phyloP scores from a whole-genome alignment of 2,888 invertebrate genomes.

The Diabrotica balteata region DNA sequence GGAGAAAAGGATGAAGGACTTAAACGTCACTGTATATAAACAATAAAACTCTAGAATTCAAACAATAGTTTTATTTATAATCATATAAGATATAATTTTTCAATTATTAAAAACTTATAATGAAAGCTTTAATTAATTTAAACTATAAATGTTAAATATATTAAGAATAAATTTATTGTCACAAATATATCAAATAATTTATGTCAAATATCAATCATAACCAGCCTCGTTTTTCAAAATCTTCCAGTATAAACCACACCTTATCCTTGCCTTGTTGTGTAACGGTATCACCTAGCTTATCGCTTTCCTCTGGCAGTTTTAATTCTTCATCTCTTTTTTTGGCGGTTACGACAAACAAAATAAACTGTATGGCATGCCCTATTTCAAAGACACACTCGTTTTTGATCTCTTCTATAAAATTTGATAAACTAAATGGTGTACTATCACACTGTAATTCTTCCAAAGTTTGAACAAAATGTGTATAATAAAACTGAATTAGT shows the following conservation, averaged over 20 bases:
- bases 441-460: conserved; percentile 47
- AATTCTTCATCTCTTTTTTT: background rate
- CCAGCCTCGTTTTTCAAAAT: conserved; percentile 13
- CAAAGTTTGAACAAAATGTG: conserved; percentile 58
- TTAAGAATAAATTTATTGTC: too few relatives aligned
- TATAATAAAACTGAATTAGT: conserved; percentile 62
- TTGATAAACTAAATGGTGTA: conserved; percentile 53
- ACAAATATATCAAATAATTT: background rate
- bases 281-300: background rate
- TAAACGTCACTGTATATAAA: too few relatives aligned
- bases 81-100: too few relatives aligned
- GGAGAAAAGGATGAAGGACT: too few relatives aligned
- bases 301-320: background rate
- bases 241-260: conserved; percentile 5
- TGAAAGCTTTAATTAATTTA: too few relatives aligned
- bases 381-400: conserved; percentile 10
- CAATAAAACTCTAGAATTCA: too few relatives aligned
- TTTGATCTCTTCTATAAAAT: conserved; percentile 56
- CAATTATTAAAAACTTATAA: too few relatives aligned
- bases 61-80: too few relatives aligned
- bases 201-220: background rate
- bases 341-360: background rate
- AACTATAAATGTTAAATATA: too few relatives aligned
- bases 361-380: conserved; percentile 9
- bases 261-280: background rate